A percentile compares a stretch with the other conserved stretches of the same genome.
phyloP scores from a whole-genome alignment of 1,140 invertebrate species.

The Drosophila lowei region DNA sequence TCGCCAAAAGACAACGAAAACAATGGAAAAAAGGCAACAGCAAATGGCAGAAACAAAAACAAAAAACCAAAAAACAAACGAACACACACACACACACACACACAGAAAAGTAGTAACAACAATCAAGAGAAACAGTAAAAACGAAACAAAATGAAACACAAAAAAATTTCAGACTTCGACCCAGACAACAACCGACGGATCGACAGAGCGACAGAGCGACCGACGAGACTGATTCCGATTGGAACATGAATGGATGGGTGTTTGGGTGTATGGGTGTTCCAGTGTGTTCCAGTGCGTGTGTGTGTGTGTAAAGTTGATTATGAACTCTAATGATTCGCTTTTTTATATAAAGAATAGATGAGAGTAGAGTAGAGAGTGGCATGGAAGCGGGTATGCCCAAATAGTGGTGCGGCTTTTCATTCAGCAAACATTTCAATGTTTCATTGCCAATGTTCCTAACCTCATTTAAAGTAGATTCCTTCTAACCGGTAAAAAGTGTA shows the following conservation, averaged over 20 bases:
- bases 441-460: too few species aligned
- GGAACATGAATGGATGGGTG: conserved; percentile 44
- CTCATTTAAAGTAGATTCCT: too few species aligned
- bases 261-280: conserved; percentile 26
- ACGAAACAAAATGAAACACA: conserved; percentile 49
- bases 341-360: conserved; percentile 13
- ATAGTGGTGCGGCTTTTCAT: background rate
- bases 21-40: conserved; percentile 53
- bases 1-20: conserved; percentile 45
- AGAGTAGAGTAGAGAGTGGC: background rate
- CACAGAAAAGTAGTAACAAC: conserved; percentile 35
- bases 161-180: conserved; percentile 65
- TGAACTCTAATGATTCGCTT: conserved; percentile 50
- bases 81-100: background rate
- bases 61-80: conserved; percentile 1
- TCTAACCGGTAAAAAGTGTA: too few species aligned
- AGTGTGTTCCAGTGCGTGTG: conserved; percentile 3
- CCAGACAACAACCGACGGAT: conserved; percentile 48
- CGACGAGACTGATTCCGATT: conserved; percentile 55
- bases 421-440: too few species aligned
- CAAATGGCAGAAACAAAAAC: conserved; percentile 30
- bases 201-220: too few species aligned
- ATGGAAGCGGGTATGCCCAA: conserved; percentile 16
- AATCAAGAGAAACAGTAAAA: conserved; percentile 54
- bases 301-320: conserved; percentile 45